phyloP scores from a whole-genome alignment of 2,888 invertebrate genomes.

The Tenthredo distinguenda region DNA sequence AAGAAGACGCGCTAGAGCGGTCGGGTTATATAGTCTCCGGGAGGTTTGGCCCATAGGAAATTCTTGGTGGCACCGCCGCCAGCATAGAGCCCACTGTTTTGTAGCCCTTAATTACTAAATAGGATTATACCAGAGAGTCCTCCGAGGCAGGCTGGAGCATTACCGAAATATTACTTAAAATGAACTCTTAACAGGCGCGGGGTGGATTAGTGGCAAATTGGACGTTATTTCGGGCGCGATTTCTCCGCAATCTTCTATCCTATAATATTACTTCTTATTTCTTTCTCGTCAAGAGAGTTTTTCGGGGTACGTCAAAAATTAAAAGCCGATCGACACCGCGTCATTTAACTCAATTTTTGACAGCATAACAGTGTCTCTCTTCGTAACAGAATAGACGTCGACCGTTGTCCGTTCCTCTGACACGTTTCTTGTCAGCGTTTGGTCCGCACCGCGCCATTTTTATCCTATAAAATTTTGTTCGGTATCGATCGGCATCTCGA shows the following conservation, averaged over 20 bases:
- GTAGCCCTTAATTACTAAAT: constrained; percentile 57
- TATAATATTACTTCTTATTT: not conserved
- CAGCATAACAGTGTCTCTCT: not conserved
- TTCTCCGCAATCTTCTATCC: constrained; percentile 24
- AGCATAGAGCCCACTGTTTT: constrained; percentile 46
- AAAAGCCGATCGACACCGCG: constrained; percentile 39
- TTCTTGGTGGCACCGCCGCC: constrained; percentile 53
- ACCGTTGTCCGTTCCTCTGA: constrained; percentile 23
- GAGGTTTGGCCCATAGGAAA: constrained; percentile 46
- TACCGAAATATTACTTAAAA: constrained; percentile 49
- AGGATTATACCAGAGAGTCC: constrained; percentile 46
- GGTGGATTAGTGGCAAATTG: constrained; percentile 33
- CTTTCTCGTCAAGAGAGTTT: not conserved
- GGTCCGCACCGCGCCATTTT: not conserved
- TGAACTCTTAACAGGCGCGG: constrained; percentile 40
- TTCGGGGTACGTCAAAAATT: not conserved
- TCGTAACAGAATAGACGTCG: not conserved
- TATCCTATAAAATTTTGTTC: not conserved
- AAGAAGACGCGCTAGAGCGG: constrained; percentile 26
- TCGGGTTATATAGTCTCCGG: constrained; percentile 29
- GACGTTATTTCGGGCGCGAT: constrained; percentile 18
- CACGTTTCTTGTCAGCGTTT: constrained; percentile 5
- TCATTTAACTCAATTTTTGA: constrained; percentile 6
- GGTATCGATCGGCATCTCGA: constrained; percentile 1
- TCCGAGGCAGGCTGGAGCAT: constrained; percentile 9